phyloP scores from a whole-genome alignment of 2,888 invertebrate species.

The Brachyopa scutellaris region DNA sequence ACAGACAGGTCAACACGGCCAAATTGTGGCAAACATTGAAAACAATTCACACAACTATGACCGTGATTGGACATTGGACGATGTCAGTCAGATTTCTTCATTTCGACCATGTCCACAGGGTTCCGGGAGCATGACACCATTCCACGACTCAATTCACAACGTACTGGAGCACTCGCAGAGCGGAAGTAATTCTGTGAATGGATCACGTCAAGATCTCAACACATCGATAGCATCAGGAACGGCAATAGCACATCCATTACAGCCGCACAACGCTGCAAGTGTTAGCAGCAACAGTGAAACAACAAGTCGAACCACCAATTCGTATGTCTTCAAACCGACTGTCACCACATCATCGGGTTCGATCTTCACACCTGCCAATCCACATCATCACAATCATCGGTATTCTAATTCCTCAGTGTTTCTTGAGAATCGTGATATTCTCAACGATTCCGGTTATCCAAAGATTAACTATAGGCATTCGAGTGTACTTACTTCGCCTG shows the following conservation, averaged over 20 bases:
- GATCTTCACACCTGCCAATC: slow-evolving; percentile 53
- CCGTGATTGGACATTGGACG: slow-evolving; percentile 81
- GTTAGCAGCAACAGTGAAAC: slow-evolving; percentile 64
- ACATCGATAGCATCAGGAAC: slow-evolving; percentile 61
- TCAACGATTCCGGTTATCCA: slow-evolving; percentile 80
- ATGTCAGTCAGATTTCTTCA: slow-evolving; percentile 82
- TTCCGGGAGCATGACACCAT: slow-evolving; percentile 82
- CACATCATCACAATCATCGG: slow-evolving; percentile 74
- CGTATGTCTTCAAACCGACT: slow-evolving; percentile 70
- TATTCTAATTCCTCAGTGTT: slow-evolving; percentile 82
- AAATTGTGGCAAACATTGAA: slow-evolving; percentile 87
- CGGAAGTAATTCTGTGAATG: slow-evolving; percentile 80
- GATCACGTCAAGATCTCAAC: slow-evolving; percentile 81
- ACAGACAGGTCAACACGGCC: slow-evolving; percentile 76
- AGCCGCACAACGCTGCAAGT: slow-evolving; percentile 54
- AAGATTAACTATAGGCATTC: slow-evolving; percentile 80
- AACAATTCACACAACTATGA: slow-evolving; percentile 82
- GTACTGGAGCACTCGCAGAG: slow-evolving; percentile 80
- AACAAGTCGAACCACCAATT: slow-evolving; percentile 69
- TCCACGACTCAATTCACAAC: slow-evolving; percentile 82
- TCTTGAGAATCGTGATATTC: slow-evolving; percentile 82
- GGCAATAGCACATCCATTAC: slow-evolving; percentile 56
- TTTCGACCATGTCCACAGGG: slow-evolving; percentile 82
- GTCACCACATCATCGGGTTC: slow-evolving; percentile 57
- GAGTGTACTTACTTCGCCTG: slow-evolving; percentile 77